These are phyloP conservation scores for Polylopha cassiicola DNA, from an alignment of 2,888 invertebrate species.

Conservation along the genomic window DNA sequence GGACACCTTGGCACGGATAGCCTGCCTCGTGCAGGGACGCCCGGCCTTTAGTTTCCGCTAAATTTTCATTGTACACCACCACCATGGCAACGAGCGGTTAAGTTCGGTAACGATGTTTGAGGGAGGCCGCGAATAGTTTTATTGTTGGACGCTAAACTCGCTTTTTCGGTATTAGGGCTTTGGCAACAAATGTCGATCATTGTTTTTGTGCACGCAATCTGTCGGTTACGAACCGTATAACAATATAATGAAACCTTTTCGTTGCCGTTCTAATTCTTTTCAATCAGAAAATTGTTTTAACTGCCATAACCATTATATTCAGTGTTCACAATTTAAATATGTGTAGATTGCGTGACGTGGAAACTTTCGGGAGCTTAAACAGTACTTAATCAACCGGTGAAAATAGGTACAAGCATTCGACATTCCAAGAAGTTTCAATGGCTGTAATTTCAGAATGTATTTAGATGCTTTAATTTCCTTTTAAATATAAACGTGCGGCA, in stretches of 20 bases:
- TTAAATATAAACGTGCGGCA: slow-evolving; percentile 1
- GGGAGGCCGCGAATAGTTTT: slow-evolving; percentile 45
- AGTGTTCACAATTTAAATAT: slow-evolving; percentile 23
- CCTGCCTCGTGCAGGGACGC: slow-evolving; percentile 51
- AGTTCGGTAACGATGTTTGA: slow-evolving; percentile 34
- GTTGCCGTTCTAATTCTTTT: slow-evolving; percentile 42
- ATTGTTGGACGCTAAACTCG: slow-evolving; percentile 48
- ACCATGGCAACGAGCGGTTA: slow-evolving; percentile 32
- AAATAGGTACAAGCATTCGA: slow-evolving; percentile 12
- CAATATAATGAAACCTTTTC: slow-evolving; percentile 41
- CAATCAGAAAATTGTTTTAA: slow-evolving; percentile 41
- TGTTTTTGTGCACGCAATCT: slow-evolving; percentile 63
- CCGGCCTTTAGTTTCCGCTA: slow-evolving; percentile 25
- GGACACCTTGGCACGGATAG: slow-evolving; percentile 69
- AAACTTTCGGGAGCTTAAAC: slow-evolving; percentile 13
- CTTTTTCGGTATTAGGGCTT: slow-evolving; percentile 48
- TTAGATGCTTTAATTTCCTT: slow-evolving; percentile 10
- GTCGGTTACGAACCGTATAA: slow-evolving; percentile 43
- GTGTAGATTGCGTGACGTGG: slow-evolving; percentile 22
- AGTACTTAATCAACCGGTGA: slow-evolving; percentile 13
- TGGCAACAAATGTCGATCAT: slow-evolving; percentile 55
- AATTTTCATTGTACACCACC: slow-evolving; percentile 27
- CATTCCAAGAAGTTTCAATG: slow-evolving; percentile 1
- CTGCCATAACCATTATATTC: slow-evolving; percentile 25
- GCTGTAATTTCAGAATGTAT: slow-evolving; percentile 5